Conservation (phyloP, 1,140 invertebrate genomes). For the Paralvinella palmiformis region DNA sequence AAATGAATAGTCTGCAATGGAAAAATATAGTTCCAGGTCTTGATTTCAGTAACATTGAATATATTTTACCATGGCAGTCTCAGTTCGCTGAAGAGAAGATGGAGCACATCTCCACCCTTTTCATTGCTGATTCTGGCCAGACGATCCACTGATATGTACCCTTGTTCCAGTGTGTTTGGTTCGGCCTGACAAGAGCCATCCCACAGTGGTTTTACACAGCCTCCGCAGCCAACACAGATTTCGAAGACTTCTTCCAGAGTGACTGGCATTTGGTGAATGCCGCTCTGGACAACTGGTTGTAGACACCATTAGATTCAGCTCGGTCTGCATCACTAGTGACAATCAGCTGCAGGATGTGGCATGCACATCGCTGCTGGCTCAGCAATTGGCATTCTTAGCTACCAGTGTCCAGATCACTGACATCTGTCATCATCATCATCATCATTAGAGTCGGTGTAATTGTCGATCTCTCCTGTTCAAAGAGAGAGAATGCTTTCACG, state of each 20-base stretch:
- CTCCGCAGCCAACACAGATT: not conserved
- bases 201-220: not conserved
- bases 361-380: too few relatives aligned
- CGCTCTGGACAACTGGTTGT: not conserved
- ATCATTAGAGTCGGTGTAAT: not conserved
- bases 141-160: not conserved
- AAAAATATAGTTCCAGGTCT: too few relatives aligned
- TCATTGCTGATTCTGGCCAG: not conserved
- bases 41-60: too few relatives aligned
- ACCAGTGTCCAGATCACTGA: not conserved
- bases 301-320: not conserved
- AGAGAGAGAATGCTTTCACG: constrained; percentile 7
- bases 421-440: not conserved
- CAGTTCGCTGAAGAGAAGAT: not conserved
- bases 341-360: not conserved
- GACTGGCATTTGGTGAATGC: constrained; percentile 1
- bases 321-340: not conserved
- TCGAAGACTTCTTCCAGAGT: not conserved
- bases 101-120: not conserved
- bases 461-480: not conserved
- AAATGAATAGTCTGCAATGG: too few relatives aligned
- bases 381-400: not conserved
- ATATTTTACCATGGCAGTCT: constrained; percentile 1
- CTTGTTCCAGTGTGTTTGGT: not conserved
- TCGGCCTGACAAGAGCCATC: not conserved